Evolutionary conservation across 2,797 vertebrate species (phyloP).

Genomic region (Platyrinchus mystaceus): DNA sequence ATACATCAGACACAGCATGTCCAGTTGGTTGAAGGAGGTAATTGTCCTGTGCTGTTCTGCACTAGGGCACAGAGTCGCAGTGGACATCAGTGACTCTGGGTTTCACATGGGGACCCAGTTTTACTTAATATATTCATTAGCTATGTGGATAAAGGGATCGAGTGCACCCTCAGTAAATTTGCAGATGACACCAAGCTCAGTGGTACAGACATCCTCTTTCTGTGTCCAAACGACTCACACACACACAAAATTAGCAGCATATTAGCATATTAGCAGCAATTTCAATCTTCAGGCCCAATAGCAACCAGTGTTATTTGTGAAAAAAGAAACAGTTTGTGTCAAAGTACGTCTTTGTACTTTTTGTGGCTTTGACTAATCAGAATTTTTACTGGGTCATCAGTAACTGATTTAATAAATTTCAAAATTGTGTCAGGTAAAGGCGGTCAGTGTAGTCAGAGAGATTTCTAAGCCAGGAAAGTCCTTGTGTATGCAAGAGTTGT

Average conservation of each 20-base stretch:
- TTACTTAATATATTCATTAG: background rate
- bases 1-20: background rate
- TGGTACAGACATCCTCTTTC: background rate
- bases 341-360: rapidly evolving
- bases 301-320: background rate
- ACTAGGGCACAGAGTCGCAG: background rate
- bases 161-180: background rate
- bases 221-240: background rate
- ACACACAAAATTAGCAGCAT: too few species aligned
- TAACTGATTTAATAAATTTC: background rate
- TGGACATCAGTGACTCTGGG: background rate
- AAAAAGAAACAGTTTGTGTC: background rate
- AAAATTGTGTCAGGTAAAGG: background rate
- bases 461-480: background rate
- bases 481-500: background rate
- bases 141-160: background rate
- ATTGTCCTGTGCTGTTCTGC: background rate
- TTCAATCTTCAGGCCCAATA: too few species aligned
- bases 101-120: too few species aligned
- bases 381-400: background rate
- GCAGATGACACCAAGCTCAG: background rate
- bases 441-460: background rate
- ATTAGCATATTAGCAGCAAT: too few species aligned
- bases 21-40: background rate
- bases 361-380: background rate